Base-by-base conservation (phyloP, 2,113 vertebrate genomes). In the Calonectris borealis region DNA sequence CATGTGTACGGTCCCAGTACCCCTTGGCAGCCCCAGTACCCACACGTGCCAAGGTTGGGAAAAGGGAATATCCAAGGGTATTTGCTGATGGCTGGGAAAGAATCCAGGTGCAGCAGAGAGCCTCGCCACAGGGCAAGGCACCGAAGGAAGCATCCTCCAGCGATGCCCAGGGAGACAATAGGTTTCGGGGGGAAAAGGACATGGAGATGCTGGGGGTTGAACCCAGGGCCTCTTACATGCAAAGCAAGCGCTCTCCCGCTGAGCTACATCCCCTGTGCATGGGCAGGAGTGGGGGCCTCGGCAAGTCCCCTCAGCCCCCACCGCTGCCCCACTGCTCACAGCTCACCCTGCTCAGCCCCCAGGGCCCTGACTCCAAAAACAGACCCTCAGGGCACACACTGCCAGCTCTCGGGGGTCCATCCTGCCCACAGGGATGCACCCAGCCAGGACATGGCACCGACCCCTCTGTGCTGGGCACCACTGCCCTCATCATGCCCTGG, bases 11-110 rank as follows among this genome's bases (percentile, higher is more conserved):
- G 17, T 11, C 26, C 24, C 29, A 29, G 27, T 25, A 16, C 10
- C 6, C 17, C 29, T 40, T 14, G 24, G 31, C 32, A 51, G 32
- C 17, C 44, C 21, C 64, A n/a, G 27, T 14, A 34, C 5, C 13
- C 55, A 42, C 44, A 51, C 0, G 0, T 34, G 8, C 10, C 11
- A 3, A 31, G 11, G 9, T 0, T 69, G 27, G n/a, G 27, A 40
- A 49, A 78, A 79, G 10, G 4, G 12, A 69, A 49, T 5, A 9
- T 9, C 48, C 6, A 4, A 17, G 31, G 29, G 24, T 58, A n/a
- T 64, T 68, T 46, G 38, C 11, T 2, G 5, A 40, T 4, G 11
- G 4, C 62, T 71, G n/a, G n/a, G 51, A 70, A 87, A 84, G 76
- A 40, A 25, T 16, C 11, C 46, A 49, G 44, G 24, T 5, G 16